Percentiles rank a stretch among this genome's conserved stretches.
Conservation (phyloP, 1,140 invertebrate genomes). For the Harlomillsia oculata region DNA sequence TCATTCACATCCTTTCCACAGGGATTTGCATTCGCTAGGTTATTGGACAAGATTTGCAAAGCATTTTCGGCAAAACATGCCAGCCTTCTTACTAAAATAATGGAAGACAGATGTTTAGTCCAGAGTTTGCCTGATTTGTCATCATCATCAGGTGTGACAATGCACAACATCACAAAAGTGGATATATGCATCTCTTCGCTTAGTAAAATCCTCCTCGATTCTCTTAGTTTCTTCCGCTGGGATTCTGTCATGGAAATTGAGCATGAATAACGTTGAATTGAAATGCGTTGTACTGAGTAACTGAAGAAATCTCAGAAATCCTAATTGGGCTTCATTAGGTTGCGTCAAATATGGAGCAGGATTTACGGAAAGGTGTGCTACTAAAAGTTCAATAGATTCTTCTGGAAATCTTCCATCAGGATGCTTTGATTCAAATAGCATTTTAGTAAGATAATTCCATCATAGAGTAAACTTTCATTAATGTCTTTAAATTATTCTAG, state of each 20-base stretch:
- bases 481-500: no score
- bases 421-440: no score
- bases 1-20: background rate
- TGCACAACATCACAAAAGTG: slow-evolving; percentile 60
- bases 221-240: slow-evolving; percentile 57
- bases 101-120: slow-evolving; percentile 51
- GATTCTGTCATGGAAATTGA: slow-evolving; percentile 71
- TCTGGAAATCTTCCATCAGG: slow-evolving; percentile 24
- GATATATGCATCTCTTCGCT: slow-evolving; percentile 47
- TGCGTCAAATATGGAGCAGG: slow-evolving; percentile 48
- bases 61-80: slow-evolving; percentile 55
- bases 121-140: slow-evolving; percentile 59
- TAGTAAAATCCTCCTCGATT: slow-evolving; percentile 56
- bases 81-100: slow-evolving; percentile 58
- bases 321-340: slow-evolving; percentile 56
- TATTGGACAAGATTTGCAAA: slow-evolving; percentile 48
- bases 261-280: slow-evolving; percentile 51
- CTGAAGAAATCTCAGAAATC: slow-evolving; percentile 64
- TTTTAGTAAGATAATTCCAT: no score
- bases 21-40: slow-evolving; percentile 28
- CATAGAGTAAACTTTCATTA: no score
- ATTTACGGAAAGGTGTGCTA: slow-evolving; percentile 61
- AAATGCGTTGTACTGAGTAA: slow-evolving; percentile 62
- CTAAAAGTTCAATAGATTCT: slow-evolving; percentile 59
- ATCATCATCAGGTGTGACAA: slow-evolving; percentile 67